Evolutionary conservation across 1,140 invertebrate species (phyloP), one percentile per base, ranked within the genome.

Genomic region (Brachionus angularis): DNA sequence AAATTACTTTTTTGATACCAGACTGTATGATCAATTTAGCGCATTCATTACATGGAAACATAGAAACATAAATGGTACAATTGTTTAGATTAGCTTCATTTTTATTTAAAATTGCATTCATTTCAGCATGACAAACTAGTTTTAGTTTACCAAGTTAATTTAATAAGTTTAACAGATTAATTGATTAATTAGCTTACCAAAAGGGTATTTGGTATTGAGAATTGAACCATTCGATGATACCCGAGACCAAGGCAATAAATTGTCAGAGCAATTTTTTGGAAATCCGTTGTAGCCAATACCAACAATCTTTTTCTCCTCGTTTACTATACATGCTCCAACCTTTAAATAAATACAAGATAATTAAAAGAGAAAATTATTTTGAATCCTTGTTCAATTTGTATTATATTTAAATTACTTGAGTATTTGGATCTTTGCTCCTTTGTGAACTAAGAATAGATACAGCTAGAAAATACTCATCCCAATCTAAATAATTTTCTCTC

Each of bases 21-120:
- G 90, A 88, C 78, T 96, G 94, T 77, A 96, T 93, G n/a, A 97
- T 93, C 2, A 94, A 81, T 83, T 97, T 96, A 0, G 93, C 90
- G 85, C 94, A 98, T 81, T 96, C 91, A 78, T 96, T 96, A 77
- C 94, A 96, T 0, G 93, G 93, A 80, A 96, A 96, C 5, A 93
- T 78, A 0, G 86, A 87, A 0, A 91, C 89, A 79, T 93, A 98
- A 1, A 97, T 86, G 0, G 84, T 86, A 76, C 91, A 93, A 73
- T 87, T 85, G 75, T 87, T 86, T 0, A 94, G 79, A 82, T 89
- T 86, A 0, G 85, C 81, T 2, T 84, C 83, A 78, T 92, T 96
- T 79, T 89, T 93, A 78, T 97, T 97, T 1, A 96, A 75, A 72
- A 98, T 91, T 10, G 95, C 93, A 85, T 98, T 98, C 79, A 95